These are phyloP conservation scores for Tuberolachnus salignus DNA, from an alignment of 2,888 invertebrate genomes.

Conservation along the genomic window DNA sequence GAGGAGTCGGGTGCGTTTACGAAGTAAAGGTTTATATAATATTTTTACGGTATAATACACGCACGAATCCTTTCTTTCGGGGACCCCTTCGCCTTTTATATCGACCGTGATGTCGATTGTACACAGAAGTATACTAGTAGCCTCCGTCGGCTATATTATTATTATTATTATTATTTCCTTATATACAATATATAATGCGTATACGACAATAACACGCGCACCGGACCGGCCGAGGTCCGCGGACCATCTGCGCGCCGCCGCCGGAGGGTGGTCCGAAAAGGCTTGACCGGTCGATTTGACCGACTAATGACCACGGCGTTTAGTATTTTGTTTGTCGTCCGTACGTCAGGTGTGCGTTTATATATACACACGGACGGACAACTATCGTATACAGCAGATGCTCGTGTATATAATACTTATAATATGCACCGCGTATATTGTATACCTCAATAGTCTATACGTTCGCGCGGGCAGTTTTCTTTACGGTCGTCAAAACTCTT, in stretches of 20 bases:
- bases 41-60: neutral
- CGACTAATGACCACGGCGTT: slow-evolving; percentile 50
- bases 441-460: neutral
- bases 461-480: slow-evolving; percentile 4
- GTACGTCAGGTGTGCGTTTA: slow-evolving; percentile 32
- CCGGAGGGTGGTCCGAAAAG: slow-evolving; percentile 45
- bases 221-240: slow-evolving; percentile 8
- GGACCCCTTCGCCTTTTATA: slow-evolving; percentile 7
- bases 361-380: neutral
- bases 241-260: slow-evolving; percentile 38
- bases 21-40: neutral
- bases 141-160: too few species aligned
- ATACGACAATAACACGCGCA: neutral
- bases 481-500: slow-evolving; percentile 36
- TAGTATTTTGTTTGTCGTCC: neutral
- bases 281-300: slow-evolving; percentile 56
- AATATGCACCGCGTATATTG: neutral
- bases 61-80: slow-evolving; percentile 7
- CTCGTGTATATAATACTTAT: neutral
- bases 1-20: neutral
- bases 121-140: neutral
- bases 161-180: too few species aligned
- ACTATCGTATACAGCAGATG: too few species aligned
- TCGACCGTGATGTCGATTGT: neutral
- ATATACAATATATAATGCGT: too few species aligned